Evolutionary conservation across 2,113 vertebrate genomes (phyloP), one percentile per base, ranked within the genome.

Genomic region (cat (Felis catus)): DNA sequence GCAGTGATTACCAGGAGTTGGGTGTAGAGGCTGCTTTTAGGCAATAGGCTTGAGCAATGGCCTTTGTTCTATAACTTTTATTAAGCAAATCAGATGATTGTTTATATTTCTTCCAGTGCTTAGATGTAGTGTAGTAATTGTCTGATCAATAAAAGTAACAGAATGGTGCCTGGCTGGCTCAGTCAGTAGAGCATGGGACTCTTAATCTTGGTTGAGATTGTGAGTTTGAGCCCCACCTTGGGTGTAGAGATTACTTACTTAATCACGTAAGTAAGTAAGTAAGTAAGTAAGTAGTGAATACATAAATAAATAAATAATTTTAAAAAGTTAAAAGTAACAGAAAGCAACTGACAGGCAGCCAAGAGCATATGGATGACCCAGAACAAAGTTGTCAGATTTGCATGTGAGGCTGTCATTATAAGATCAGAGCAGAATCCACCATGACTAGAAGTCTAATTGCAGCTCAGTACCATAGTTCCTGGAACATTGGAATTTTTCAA

Each of bases 31-130:
- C 39, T 27, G 29, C 74, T 76, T 76, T 31, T 76, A 76, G 41
- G 41, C 41, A 76, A 76, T 4, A 48, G 27, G 14, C 13, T 76
- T 48, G 25, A 76, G 25, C 71, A 76, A 29, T 48, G 45, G 23
- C 19, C 23, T 92, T 90, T 87, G 39, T 87, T 81, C 53, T 58
- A 25, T 94, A 12, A 58, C 58, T 36, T 21, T 86, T 25, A 4
- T 78, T 95, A 87, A 96, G 25, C 31, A 96, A 97, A 63, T 90
- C 21, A 90, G 73, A 78, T 85, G n/a, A 90, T 33, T 86, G n/a
- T 41, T 89, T 76, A 68, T 76, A 55, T 79, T 36, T 7, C 66
- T 70, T 39, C 13, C 76, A 96, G 25, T 65, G 41, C 53, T 88
- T 65, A 70, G 39, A n/a, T 81, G 3, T 90, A 68, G 79, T 41